Evolutionary conservation across 1,140 invertebrate species (phyloP), one percentile per base, ranked within the genome.

Genomic region (Drosophila neocordata): DNA sequence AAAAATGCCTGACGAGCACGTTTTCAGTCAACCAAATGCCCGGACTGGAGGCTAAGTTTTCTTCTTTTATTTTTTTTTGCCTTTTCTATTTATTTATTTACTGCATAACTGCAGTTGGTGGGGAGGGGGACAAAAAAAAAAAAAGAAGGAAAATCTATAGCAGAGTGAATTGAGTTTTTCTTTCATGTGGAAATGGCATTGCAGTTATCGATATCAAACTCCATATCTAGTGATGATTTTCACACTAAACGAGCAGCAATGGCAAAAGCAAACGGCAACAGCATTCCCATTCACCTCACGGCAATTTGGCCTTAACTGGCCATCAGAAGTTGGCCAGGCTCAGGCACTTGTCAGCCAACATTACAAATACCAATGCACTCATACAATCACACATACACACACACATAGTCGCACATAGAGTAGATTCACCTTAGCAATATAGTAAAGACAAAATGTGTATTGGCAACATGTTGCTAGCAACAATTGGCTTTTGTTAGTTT

Each of bases 1-100:
- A 81, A 74, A 85, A 85, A 81, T 70, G 81, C 78, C 80, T 68
- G 81, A 75, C 78, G 79, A 80, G 81, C 81, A 85, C 81, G 81
- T 85, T 87, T 85, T 59, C 63, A 76, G 73, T 77, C 72, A 77
- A 27, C 66, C 65, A 62, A 58, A 77, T 64, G 71, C 68, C 62
- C 71, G 37, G 55, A 59, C 60, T 57, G 58, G 62, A 62, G 41
- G 44, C 60, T 31, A 44, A 27, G 35, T 52, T 55, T 13, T 13
- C 1, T 55, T 27, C 4, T 8, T 55, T 31, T 55, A 27, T 55
- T 55, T 55, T 31, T 55, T 13, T 6, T 8, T 15, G 41, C 41
- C 27, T 27, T 48, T 8, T 18, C 18, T 48, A 48, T 48, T 48
- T 48, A 48, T 48, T 48, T 48, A 13, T 20, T 44, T 44, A 15